phyloP scores from a whole-genome alignment of 1,140 invertebrate species.

The Melanaphis sacchari region DNA sequence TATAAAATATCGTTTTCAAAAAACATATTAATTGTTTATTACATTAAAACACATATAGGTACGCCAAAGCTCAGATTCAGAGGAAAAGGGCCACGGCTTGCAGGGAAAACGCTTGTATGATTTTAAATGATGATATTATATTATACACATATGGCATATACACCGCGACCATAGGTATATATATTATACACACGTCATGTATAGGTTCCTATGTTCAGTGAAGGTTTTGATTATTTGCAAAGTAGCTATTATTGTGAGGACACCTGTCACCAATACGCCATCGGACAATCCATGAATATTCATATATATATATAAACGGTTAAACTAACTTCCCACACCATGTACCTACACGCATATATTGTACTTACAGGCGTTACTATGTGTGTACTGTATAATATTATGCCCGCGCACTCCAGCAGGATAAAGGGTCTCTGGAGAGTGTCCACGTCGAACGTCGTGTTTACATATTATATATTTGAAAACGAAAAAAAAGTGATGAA shows the following conservation, averaged over 20 bases:
- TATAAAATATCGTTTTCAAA: no score
- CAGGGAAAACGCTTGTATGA: no score
- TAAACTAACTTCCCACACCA: neutral
- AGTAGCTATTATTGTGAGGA: conserved; percentile 47
- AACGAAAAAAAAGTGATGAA: conserved; percentile 43
- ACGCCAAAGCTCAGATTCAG: no score
- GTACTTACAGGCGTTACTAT: neutral
- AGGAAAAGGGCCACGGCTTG: no score
- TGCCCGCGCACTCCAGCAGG: neutral
- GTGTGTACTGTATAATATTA: neutral
- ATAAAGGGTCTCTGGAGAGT: conserved; percentile 4
- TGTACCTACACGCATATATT: neutral
- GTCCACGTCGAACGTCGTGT: conserved; percentile 16
- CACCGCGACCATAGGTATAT: no score
- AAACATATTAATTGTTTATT: no score
- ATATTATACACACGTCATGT: no score
- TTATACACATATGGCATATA: no score
- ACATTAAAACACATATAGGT: no score
- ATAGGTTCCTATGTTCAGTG: neutral
- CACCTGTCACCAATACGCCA: conserved; percentile 49
- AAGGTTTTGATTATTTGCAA: neutral
- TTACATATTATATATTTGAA: conserved; percentile 26
- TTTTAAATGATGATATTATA: no score
- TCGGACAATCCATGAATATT: neutral
- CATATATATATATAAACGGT: neutral